Evolutionary conservation across 1,140 invertebrate species (phyloP), one percentile per base, ranked within the genome.

Genomic region (Teleopsis dalmanni): DNA sequence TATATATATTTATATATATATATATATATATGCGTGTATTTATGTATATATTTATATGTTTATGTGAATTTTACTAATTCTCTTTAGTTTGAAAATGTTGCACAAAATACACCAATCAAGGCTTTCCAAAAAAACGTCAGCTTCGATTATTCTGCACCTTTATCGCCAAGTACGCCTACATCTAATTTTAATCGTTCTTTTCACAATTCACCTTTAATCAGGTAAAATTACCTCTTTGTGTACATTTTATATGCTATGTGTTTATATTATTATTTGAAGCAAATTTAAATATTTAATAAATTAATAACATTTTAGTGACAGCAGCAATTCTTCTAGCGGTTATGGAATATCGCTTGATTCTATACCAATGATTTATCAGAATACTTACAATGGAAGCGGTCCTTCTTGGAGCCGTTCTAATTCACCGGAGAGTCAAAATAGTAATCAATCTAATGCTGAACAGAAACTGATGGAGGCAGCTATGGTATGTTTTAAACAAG

Each of bases 381-480:
- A 45, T 61, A 62, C 23, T 37, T 56, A 58, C 33, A 54, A 46
- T 29, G 58, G 46, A 7, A 57, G 52, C 53, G 13, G 31, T 50
- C 58, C 36, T 7, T 61, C 62, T 27, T 73, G 66, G 40, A 76
- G 74, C 47, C 72, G 78, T 53, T 79, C 79, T 16, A 75, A 77
- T 61, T 81, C 80, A 10, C 78, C 79, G 16, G 75, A 70, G 44
- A 70, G 64, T 43, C 81, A 83, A 55, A 78, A 75, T 31, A 83
- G 76, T 57, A 79, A 76, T 45, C 72, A 79, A 35, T 80, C 79
- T 37, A 79, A 77, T 57, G 78, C 81, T 45, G 66, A 68, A 46
- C 73, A 74, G 31, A 80, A 76, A 50, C 63, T 85, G 4, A 70
- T 77, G 41, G 82, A 84, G n/a, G n/a, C n/a, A n/a, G n/a, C n/a